Conservation (phyloP, 2,797 vertebrate genomes). For the Sebastes variabilis region DNA sequence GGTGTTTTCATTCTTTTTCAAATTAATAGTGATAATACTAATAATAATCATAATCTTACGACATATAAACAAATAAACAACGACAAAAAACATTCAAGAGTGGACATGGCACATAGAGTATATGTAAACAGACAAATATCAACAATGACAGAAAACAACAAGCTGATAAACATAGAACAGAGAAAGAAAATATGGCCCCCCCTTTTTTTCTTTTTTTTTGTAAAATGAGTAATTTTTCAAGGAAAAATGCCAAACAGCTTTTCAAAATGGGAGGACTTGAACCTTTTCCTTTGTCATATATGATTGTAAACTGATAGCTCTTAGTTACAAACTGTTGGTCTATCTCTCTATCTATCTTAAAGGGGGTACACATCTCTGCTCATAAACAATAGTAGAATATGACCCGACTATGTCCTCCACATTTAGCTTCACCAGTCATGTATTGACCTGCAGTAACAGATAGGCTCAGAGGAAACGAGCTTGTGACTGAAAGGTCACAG, state of each 20-base stretch:
- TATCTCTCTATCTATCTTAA: neutral
- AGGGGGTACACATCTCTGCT: neutral
- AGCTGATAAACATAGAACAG: too few species aligned
- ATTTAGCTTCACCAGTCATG: conserved; percentile 26
- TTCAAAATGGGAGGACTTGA: neutral
- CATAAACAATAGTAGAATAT: neutral
- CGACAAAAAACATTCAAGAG: too few species aligned
- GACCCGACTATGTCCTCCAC: conserved; percentile 8
- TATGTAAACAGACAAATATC: too few species aligned
- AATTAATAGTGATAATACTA: too few species aligned
- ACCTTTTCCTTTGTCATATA: too few species aligned
- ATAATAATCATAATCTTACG: too few species aligned
- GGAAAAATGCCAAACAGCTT: fast-evolving
- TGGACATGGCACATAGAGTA: too few species aligned
- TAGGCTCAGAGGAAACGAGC: conserved; percentile 62
- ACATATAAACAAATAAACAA: too few species aligned
- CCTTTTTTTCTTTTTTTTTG: fast-evolving
- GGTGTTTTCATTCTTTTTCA: too few species aligned
- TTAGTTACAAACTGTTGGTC: neutral
- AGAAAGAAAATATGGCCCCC: too few species aligned
- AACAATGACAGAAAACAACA: too few species aligned
- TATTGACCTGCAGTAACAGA: conserved; percentile 60
- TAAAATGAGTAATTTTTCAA: neutral
- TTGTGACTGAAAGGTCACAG: conserved; percentile 62
- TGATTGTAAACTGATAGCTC: neutral